Percentiles rank a stretch among this genome's conserved stretches.
Evolutionary conservation across 30 jellyfish, hydroid and myxozoan genomes (phyloP).

Genomic region (Hydractinia echinata): DNA sequence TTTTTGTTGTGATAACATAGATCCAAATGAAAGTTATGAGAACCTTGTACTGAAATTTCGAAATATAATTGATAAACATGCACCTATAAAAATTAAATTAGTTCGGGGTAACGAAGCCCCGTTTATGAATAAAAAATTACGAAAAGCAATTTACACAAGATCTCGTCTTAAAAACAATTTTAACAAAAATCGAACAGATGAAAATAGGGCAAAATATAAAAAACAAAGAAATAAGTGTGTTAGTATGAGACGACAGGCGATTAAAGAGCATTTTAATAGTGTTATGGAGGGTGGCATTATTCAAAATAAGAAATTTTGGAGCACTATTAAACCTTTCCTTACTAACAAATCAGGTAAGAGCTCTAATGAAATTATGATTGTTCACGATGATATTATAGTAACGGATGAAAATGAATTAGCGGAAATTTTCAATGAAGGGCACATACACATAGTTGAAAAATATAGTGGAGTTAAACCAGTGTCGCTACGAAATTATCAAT

Average conservation of each 20-base stretch:
- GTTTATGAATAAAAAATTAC: constrained; percentile 17
- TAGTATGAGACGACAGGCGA: constrained; percentile 8
- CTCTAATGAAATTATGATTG: too few relatives aligned
- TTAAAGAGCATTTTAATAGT: too few relatives aligned
- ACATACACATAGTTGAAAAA: too few relatives aligned
- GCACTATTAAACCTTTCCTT: too few relatives aligned
- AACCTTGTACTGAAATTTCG: constrained; percentile 9
- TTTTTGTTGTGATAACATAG: not conserved
- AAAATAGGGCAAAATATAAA: constrained; percentile 14
- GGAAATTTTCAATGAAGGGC: too few relatives aligned
- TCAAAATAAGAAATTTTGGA: too few relatives aligned
- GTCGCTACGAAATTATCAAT: too few relatives aligned
- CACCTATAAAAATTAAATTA: constrained; percentile 23
- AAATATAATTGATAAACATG: constrained; percentile 30
- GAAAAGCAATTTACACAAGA: constrained; percentile 32
- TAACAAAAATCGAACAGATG: constrained; percentile 28
- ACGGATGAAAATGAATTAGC: too few relatives aligned
- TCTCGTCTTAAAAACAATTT: constrained; percentile 20
- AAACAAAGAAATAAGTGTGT: constrained; percentile 33
- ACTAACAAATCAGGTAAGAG: too few relatives aligned
- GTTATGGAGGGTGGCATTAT: too few relatives aligned
- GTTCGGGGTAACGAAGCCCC: constrained; percentile 31
- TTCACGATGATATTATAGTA: too few relatives aligned
- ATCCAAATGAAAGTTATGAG: not conserved
- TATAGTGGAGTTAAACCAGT: not conserved